Evolutionary conservation across 1,140 invertebrate species (phyloP).

Genomic region (Bombus affinis): DNA sequence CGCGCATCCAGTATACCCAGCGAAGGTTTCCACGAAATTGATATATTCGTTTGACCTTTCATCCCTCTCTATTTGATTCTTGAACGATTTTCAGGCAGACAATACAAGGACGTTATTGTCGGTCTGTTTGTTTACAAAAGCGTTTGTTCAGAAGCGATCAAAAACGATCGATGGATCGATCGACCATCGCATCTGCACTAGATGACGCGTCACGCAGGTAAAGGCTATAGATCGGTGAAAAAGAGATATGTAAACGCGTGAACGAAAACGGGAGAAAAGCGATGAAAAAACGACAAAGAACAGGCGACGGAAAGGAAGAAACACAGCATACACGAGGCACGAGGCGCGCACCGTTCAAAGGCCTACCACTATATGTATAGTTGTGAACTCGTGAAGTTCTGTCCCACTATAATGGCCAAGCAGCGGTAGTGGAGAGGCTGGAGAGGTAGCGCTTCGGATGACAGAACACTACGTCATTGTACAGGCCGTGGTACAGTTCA

Average conservation of each 20-base stretch:
- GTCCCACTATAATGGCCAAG: conserved; percentile 65
- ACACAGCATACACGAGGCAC: conserved; percentile 15
- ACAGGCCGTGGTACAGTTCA: conserved; percentile 41
- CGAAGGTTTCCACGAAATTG: background rate
- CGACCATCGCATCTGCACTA: background rate
- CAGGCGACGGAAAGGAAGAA: conserved; percentile 28
- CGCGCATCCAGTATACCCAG: background rate
- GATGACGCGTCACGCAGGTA: background rate
- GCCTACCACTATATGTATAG: conserved; percentile 63
- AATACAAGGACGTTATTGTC: background rate
- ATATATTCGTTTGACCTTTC: background rate
- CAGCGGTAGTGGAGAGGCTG: conserved; percentile 58
- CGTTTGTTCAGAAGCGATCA: no score
- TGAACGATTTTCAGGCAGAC: no score
- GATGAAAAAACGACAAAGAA: conserved; percentile 22
- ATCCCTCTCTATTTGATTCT: background rate
- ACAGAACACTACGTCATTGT: conserved; percentile 72
- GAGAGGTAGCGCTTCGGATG: conserved; percentile 67
- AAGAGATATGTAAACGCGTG: background rate
- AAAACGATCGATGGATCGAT: no score
- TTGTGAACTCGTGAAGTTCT: conserved; percentile 65
- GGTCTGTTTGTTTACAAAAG: conserved; percentile 17
- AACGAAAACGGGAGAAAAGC: background rate
- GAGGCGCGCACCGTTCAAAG: conserved; percentile 64
- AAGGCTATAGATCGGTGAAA: background rate